phyloP scores from a whole-genome alignment of 2,113 vertebrate species.

The Cyrtonyx montezumae region DNA sequence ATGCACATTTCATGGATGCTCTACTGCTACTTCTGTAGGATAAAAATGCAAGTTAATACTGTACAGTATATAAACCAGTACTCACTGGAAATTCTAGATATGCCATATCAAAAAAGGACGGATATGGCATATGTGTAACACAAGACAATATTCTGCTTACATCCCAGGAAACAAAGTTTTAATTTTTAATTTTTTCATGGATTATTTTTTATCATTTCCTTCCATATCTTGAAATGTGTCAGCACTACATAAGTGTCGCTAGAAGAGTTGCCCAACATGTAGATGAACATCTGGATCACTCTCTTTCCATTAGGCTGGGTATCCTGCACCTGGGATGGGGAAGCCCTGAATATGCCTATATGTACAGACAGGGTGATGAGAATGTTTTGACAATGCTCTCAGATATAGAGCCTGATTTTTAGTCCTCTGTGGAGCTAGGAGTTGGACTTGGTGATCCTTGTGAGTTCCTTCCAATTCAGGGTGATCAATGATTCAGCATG shows the following conservation, averaged over 20 bases:
- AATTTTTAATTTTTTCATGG: not conserved
- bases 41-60: not conserved
- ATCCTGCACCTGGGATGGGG: not conserved
- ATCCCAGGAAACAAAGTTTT: not conserved
- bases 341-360: no score
- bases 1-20: not conserved
- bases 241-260: not conserved
- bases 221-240: not conserved
- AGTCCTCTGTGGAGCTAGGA: no score
- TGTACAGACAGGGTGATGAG: no score
- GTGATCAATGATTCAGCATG: not conserved
- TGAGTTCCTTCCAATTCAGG: no score
- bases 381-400: no score
- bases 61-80: not conserved
- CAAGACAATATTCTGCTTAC: not conserved
- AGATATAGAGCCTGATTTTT: no score
- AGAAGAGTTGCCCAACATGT: conserved; percentile 3
- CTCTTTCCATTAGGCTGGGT: not conserved
- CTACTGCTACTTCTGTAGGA: not conserved
- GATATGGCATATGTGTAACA: not conserved
- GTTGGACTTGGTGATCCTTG: no score
- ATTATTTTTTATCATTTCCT: conserved; percentile 1
- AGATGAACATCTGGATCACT: not conserved
- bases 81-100: not conserved
- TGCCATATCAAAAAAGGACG: not conserved